A percentile compares a stretch with the other conserved stretches of the same genome.
These are phyloP conservation scores for Pagetopsis macropterus DNA, from an alignment of 2,797 vertebrate genomes.

Conservation along the genomic window DNA sequence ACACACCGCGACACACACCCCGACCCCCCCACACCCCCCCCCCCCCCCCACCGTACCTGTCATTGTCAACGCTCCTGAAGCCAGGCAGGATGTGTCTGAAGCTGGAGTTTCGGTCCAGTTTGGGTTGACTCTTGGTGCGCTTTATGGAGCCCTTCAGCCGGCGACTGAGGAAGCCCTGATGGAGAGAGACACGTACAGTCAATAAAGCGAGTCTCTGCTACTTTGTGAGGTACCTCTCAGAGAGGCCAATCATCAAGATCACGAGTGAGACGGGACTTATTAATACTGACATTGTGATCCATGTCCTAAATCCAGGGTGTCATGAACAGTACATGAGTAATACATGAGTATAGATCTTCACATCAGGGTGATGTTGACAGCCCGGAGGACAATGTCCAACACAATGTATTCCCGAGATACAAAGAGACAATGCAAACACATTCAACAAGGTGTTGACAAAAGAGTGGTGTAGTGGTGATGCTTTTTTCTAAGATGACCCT, in stretches of 20 bases:
- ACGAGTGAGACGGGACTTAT: too few species aligned
- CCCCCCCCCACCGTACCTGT: slow-evolving; percentile 88
- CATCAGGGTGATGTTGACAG: slow-evolving; percentile 16
- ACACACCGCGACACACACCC: neutral
- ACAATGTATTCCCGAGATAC: slow-evolving; percentile 9
- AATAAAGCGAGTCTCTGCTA: slow-evolving; percentile 5
- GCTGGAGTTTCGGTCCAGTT: slow-evolving; percentile 98
- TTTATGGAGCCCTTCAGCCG: slow-evolving; percentile 98
- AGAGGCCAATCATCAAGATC: too few species aligned
- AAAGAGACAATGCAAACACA: slow-evolving; percentile 6
- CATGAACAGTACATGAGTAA: slow-evolving; percentile 20
- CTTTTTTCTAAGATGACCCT: too few species aligned
- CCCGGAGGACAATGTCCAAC: slow-evolving; percentile 36
- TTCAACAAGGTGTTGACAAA: neutral
- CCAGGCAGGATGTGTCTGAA: slow-evolving; percentile 97
- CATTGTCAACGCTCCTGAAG: slow-evolving; percentile 94
- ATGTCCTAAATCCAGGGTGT: slow-evolving; percentile 7
- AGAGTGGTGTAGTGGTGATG: too few species aligned
- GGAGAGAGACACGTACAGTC: slow-evolving; percentile 33
- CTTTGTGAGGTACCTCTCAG: too few species aligned
- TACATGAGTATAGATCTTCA: slow-evolving; percentile 36
- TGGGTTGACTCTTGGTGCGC: slow-evolving; percentile 98
- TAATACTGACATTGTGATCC: slow-evolving; percentile 17
- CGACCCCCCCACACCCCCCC: neutral
- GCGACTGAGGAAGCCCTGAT: slow-evolving; percentile 95